These are phyloP conservation scores for Drosophila infuscata DNA, from an alignment of 2,888 invertebrate genomes.

Conservation along the genomic window DNA sequence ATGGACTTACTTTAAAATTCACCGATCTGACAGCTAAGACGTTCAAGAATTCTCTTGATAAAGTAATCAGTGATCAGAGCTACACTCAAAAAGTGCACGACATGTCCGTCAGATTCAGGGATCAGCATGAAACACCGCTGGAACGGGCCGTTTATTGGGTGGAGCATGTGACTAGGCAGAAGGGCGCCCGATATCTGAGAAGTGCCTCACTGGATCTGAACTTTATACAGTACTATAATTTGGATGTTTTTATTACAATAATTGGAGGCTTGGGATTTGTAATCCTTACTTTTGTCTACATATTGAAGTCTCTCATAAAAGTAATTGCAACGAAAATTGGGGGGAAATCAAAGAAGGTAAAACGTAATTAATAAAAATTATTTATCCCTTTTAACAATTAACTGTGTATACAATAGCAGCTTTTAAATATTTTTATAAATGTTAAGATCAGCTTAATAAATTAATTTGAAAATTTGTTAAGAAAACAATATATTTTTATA, in stretches of 20 bases:
- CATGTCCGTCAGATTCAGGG: constrained; percentile 75
- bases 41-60: constrained; percentile 68
- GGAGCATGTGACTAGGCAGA: constrained; percentile 81
- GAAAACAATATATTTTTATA: too few relatives aligned
- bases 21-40: constrained; percentile 77
- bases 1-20: constrained; percentile 83
- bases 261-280: constrained; percentile 38
- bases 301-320: neutral
- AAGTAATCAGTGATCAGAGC: constrained; percentile 62
- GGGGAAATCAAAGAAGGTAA: constrained; percentile 19
- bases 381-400: neutral
- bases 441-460: neutral
- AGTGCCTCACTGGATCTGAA: constrained; percentile 78
- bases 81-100: constrained; percentile 52
- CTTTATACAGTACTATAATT: constrained; percentile 77
- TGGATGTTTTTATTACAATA: constrained; percentile 74
- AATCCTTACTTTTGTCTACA: neutral
- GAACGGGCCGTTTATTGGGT: constrained; percentile 81
- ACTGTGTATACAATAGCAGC: too few relatives aligned
- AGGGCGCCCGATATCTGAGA: constrained; percentile 82
- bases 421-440: neutral
- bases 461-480: too few relatives aligned
- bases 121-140: constrained; percentile 78
- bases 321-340: neutral
- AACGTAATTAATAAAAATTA: constrained; percentile 16